Evolutionary conservation across 2,888 invertebrate genomes (phyloP), one percentile per base, ranked within the genome.

Genomic region (Drosophila hawaiiensis): DNA sequence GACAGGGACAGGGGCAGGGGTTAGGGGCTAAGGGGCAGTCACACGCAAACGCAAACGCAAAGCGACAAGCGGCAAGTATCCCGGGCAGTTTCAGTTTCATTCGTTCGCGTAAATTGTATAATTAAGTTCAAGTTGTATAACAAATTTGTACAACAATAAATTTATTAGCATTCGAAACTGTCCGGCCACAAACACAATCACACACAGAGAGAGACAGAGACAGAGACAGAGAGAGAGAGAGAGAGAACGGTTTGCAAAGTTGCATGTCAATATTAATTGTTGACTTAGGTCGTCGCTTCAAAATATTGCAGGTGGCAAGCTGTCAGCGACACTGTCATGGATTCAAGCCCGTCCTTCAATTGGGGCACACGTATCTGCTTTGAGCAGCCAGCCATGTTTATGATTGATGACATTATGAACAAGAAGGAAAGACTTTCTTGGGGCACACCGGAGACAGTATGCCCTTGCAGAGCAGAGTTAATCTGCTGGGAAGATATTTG

Each of bases 91-190:
- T 73, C 68, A 63, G 61, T 77, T 80, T 78, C 68, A 83, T 80
- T 88, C 82, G 74, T 83, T 75, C 75, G 78, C 77, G 84, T 89
- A 89, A 89, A 74, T 89, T 74, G 79, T 89, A 75, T 90, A 90
- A 88, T 88, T 90, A 89, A 90, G 76, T 76, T 76, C 61, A 83
- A 89, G 84, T 86, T 88, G 90, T 89, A 80, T 76, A 89, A 88
- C 88, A 90, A 90, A 87, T 90, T 84, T 83, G 90, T 86, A 76
- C 83, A 78, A 82, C 79, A 78, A 80, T 86, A 90, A 90, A 89
- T 85, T 80, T 83, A 88, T 88, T 83, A 85, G 80, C 71, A 65
- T 70, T 68, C 55, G 53, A 50, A 62, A 63, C 66, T 66, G 70
- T 59, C 66, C 61, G 43, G 58, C 60, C 14, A 2, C 47, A 47